Base-by-base conservation (phyloP, 2,113 vertebrate species). In the Junco hyemalis region DNA sequence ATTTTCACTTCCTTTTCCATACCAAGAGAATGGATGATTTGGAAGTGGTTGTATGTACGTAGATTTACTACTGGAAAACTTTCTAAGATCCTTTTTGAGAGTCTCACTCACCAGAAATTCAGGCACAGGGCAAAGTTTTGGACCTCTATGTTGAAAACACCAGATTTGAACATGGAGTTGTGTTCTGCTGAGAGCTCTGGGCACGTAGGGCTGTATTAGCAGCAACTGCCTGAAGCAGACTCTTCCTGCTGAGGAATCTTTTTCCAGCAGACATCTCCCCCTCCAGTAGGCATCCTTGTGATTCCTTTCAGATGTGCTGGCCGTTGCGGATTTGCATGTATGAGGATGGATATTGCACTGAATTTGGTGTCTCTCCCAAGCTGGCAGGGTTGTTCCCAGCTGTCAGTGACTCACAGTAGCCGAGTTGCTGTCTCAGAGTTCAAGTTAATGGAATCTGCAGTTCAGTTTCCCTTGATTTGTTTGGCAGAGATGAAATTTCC, bases 401-500 rank as follows among this genome's bases (percentile, higher is more conserved):
- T 97, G 95, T 81, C 68, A 60, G 79, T 96, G 96, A 95, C 91
- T 96, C 94, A 95, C 87, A 89, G 89, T 87, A 91, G 91, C 73
- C 2, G 15, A 89, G 81, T 23, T 93, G 44, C 53, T 85, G 66
- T 92, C 81, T 87, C 68, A 63, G 83, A 93, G 93, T 91, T 96
- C 69, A 89, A 72, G 59, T 78, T 74, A 73, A 73, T 95, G 96
- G 95, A 96, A 95, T 95, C 90, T 94, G 40, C 51, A 81, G 64
- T 93, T 94, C 74, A 88, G 36, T 83, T 96, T 85, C 76, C 53
- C 83, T 91, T 74, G 53, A 48, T 53, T 86, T 88, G 29, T 85
- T 80, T 93, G 88, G 83, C 74, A 82, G 92, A 91, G 66, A 74
- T 65, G 9, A 84, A 90, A 64, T 86, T 93, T 93, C 90, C 77